Evolutionary conservation across 1,140 invertebrate genomes (phyloP).

Genomic region (Chelonus insularis): DNA sequence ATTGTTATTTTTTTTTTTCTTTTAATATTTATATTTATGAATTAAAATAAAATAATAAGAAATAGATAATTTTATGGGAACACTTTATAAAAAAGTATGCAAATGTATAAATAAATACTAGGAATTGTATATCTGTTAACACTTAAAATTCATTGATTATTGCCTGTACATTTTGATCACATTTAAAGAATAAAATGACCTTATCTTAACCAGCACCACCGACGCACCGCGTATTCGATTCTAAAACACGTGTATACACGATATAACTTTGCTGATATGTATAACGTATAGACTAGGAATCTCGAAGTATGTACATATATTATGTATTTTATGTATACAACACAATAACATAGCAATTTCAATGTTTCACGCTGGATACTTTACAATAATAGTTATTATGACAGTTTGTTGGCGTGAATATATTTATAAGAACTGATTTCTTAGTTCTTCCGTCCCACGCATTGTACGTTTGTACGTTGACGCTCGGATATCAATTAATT

Average conservation of each 20-base stretch:
- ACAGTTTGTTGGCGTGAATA: slow-evolving; percentile 21
- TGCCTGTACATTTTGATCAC: background rate
- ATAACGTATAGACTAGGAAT: background rate
- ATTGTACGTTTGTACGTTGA: slow-evolving; percentile 3
- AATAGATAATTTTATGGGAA: no score
- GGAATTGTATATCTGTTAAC: no score
- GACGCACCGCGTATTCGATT: background rate
- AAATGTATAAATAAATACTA: no score
- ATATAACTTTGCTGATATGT: background rate
- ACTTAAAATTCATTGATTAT: background rate
- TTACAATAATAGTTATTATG: slow-evolving; percentile 19
- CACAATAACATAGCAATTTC: slow-evolving; percentile 3
- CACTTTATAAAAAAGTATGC: no score
- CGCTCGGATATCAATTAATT: slow-evolving; percentile 27
- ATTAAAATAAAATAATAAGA: no score
- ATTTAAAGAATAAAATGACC: slow-evolving; percentile 1
- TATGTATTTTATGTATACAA: background rate
- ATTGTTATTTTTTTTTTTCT: no score
- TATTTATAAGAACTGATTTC: slow-evolving; percentile 4
- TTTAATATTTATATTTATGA: no score
- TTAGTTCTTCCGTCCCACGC: slow-evolving; percentile 19
- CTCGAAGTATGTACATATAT: background rate
- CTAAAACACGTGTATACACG: background rate
- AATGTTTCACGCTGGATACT: slow-evolving; percentile 20
- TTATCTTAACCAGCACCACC: background rate